Evolutionary conservation across 2,797 vertebrate species (phyloP).

Genomic region (Peromyscus attwateri): DNA sequence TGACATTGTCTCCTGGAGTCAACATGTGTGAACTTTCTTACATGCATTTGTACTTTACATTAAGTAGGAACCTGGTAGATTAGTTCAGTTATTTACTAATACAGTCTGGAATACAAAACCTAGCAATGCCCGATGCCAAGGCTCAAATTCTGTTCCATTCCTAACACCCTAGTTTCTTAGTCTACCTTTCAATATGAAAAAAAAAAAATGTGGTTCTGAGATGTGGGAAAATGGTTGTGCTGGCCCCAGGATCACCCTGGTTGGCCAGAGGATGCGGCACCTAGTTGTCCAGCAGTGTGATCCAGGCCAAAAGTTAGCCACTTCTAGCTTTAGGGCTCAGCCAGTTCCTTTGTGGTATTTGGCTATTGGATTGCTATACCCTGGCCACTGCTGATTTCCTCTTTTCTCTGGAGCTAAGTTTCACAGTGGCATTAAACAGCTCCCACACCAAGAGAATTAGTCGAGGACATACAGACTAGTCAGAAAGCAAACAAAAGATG

Average conservation of each 20-base stretch:
- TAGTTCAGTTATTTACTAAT: constrained; percentile 4
- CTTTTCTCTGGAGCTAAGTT: constrained; percentile 4
- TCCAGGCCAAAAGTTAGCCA: neutral
- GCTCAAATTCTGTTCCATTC: neutral
- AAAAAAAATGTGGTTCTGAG: neutral
- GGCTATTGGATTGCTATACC: too few species aligned
- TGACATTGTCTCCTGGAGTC: neutral
- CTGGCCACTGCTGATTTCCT: neutral
- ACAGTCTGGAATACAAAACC: neutral
- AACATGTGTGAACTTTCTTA: neutral
- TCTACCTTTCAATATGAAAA: neutral
- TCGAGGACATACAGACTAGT: neutral
- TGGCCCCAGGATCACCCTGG: neutral
- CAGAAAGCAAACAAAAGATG: neutral
- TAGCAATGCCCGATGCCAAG: neutral
- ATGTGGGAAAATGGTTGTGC: neutral
- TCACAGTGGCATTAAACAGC: neutral
- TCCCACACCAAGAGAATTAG: neutral
- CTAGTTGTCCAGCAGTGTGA: neutral
- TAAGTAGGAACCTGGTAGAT: neutral
- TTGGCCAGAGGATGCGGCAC: neutral
- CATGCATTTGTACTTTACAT: neutral
- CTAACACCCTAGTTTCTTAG: neutral
- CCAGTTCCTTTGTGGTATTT: neutral
- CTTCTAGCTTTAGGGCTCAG: neutral